Evolutionary conservation across 2,888 invertebrate species (phyloP).

Genomic region (Anorthoa munda): DNA sequence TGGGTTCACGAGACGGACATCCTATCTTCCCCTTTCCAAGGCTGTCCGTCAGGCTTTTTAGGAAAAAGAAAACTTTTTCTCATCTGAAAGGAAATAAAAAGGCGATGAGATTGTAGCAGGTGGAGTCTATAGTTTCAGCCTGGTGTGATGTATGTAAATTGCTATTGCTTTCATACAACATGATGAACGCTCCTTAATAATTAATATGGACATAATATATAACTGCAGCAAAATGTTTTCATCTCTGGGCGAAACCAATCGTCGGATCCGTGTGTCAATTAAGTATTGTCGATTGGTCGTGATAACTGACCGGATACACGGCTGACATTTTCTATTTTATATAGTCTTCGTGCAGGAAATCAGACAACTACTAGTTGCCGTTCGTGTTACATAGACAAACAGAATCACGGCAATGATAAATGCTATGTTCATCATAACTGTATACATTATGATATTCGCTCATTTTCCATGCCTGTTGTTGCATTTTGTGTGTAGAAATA

Average conservation of each 20-base stretch:
- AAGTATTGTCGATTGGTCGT: slow-evolving; percentile 22
- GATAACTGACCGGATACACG: slow-evolving; percentile 50
- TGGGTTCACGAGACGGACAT: no score
- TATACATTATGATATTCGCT: neutral
- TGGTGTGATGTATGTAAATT: neutral
- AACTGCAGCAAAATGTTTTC: no score
- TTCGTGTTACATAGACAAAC: slow-evolving; percentile 38
- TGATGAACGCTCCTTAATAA: neutral
- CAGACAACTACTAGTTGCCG: slow-evolving; percentile 44
- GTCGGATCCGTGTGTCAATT: slow-evolving; percentile 6
- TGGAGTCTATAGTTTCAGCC: no score
- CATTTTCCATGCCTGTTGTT: slow-evolving; percentile 2
- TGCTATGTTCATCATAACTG: neutral
- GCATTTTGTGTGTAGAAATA: neutral
- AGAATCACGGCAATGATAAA: slow-evolving; percentile 24
- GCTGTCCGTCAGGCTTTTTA: neutral
- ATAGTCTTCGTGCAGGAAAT: slow-evolving; percentile 66
- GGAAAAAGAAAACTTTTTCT: neutral
- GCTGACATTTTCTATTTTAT: slow-evolving; percentile 57
- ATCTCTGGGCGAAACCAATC: neutral
- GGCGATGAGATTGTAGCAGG: no score
- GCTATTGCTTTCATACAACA: neutral
- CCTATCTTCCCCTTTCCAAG: neutral
- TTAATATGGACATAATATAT: no score
- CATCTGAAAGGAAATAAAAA: neutral